Conservation (phyloP, 1,140 invertebrate species). For the Daktulosphaira vitifoliae region DNA sequence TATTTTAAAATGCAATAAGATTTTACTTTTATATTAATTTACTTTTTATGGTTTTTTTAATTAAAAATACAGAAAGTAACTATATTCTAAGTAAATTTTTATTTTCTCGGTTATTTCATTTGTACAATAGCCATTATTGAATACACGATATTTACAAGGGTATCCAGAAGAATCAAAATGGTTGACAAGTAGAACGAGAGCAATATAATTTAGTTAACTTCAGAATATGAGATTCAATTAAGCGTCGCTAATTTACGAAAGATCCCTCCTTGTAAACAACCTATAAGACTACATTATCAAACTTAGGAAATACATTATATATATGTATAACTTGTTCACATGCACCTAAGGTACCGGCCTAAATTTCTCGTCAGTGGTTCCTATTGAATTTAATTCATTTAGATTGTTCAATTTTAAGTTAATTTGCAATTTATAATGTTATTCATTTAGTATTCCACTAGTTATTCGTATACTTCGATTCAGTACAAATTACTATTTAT, state of each 20-base stretch:
- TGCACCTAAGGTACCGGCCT: not conserved
- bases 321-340: not conserved
- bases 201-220: constrained; percentile 11
- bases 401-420: not conserved
- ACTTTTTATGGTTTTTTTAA: too few relatives aligned
- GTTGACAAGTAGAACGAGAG: not conserved
- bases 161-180: not conserved
- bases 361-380: not conserved
- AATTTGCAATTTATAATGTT: not conserved
- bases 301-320: constrained; percentile 11
- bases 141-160: too few relatives aligned
- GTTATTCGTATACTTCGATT: not conserved
- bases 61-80: too few relatives aligned
- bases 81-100: too few relatives aligned
- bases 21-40: too few relatives aligned
- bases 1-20: too few relatives aligned
- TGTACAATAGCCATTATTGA: too few relatives aligned
- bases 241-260: constrained; percentile 6
- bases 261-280: constrained; percentile 1
- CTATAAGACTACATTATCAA: constrained; percentile 22
- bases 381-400: constrained; percentile 19
- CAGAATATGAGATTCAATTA: constrained; percentile 12
- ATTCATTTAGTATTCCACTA: not conserved
- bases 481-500: too few relatives aligned
- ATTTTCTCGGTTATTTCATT: too few relatives aligned